These are phyloP conservation scores for Allygus modestus DNA, from an alignment of 2,888 invertebrate species.

Conservation along the genomic window DNA sequence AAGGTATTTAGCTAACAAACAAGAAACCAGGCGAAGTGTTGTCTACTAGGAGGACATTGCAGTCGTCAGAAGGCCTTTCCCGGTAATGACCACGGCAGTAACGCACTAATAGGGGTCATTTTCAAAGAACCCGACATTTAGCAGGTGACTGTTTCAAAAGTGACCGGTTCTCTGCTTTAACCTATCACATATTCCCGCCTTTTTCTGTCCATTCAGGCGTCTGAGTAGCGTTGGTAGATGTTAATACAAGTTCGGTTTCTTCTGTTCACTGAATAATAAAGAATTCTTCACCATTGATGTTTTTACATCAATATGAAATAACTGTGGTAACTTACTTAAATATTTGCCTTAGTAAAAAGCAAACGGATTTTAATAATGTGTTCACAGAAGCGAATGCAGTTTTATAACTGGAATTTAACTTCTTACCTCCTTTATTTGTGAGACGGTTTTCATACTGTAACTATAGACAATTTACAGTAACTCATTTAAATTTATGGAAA, in stretches of 20 bases:
- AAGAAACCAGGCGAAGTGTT: neutral
- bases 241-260: neutral
- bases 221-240: neutral
- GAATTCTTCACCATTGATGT: neutral
- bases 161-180: neutral
- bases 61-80: neutral
- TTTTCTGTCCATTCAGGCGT: neutral
- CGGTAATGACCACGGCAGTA: neutral
- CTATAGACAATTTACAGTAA: no score
- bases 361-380: no score
- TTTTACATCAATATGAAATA: no score
- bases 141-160: neutral
- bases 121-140: slow-evolving; percentile 17
- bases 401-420: no score
- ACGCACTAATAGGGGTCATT: slow-evolving; percentile 43
- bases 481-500: no score
- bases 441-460: no score
- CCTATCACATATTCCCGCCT: slow-evolving; percentile 1
- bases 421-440: no score
- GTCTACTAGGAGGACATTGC: neutral
- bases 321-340: no score
- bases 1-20: neutral
- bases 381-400: no score
- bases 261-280: neutral
- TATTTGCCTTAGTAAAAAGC: no score